A percentile compares a stretch with the other conserved stretches of the same genome.
Conservation (phyloP, 2,113 vertebrate species). For the Macrotus californicus region DNA sequence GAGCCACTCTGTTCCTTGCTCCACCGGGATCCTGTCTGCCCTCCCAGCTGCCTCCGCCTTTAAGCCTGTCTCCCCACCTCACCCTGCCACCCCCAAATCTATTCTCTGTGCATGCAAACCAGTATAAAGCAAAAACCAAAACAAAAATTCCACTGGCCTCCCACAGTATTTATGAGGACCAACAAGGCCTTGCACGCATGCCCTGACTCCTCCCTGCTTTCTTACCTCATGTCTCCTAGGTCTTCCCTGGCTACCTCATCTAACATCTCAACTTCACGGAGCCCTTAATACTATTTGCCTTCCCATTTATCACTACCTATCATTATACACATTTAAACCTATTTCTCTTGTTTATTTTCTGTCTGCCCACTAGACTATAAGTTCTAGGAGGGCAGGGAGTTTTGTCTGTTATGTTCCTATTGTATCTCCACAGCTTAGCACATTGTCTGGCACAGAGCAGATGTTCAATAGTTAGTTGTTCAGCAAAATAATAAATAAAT, state of each 20-base stretch:
- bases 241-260: neutral
- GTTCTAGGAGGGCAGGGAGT: neutral
- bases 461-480: neutral
- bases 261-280: neutral
- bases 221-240: neutral
- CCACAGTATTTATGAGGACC: neutral
- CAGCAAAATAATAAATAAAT: neutral
- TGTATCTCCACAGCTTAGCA: neutral
- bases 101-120: neutral
- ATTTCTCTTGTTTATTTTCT: conserved; percentile 9
- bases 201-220: neutral
- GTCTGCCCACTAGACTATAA: neutral
- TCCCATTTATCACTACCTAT: neutral
- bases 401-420: neutral
- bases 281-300: neutral
- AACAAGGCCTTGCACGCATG: neutral
- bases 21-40: neutral
- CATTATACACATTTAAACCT: neutral
- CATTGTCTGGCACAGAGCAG: neutral
- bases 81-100: neutral
- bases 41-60: neutral
- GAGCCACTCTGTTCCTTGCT: neutral
- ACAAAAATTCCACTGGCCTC: neutral
- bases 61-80: neutral
- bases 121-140: neutral